Conservation (phyloP, 2,888 invertebrate species). For the Eurois occulta region DNA sequence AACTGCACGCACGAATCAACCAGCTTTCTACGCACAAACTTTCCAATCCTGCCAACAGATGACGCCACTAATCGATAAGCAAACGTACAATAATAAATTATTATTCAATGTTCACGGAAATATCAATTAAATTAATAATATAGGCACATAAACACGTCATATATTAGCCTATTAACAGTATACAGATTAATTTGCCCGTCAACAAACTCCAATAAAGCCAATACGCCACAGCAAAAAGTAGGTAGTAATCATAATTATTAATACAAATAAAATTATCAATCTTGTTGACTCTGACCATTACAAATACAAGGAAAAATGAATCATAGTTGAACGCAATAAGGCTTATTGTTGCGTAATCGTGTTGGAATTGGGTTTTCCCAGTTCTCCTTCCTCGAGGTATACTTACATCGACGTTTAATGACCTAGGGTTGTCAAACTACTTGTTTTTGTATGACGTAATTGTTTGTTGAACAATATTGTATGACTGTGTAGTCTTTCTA, state of each 20-base stretch:
- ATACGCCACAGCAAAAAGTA: slow-evolving; percentile 4
- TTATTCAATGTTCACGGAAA: neutral
- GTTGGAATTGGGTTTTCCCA: slow-evolving; percentile 55
- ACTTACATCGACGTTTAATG: slow-evolving; percentile 44
- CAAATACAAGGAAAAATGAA: slow-evolving; percentile 29
- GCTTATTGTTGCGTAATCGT: slow-evolving; percentile 43
- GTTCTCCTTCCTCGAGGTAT: slow-evolving; percentile 20
- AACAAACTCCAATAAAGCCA: slow-evolving; percentile 22
- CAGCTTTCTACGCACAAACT: neutral
- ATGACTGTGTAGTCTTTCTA: slow-evolving; percentile 33
- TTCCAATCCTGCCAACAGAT: slow-evolving; percentile 35
- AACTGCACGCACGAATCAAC: neutral
- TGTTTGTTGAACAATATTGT: slow-evolving; percentile 11
- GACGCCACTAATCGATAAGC: slow-evolving; percentile 24
- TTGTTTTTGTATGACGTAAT: slow-evolving; percentile 43
- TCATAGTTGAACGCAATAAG: neutral
- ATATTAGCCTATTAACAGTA: slow-evolving; percentile 11
- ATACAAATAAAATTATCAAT: slow-evolving; percentile 43
- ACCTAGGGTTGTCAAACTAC: slow-evolving; percentile 62
- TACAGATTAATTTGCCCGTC: slow-evolving; percentile 20
- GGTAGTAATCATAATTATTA: neutral
- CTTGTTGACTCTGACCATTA: slow-evolving; percentile 18
- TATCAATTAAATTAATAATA: slow-evolving; percentile 10
- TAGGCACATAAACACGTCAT: neutral
- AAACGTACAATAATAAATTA: neutral